Base-by-base conservation (phyloP, 2,113 vertebrate genomes). In the Oreocharis arfaki region DNA sequence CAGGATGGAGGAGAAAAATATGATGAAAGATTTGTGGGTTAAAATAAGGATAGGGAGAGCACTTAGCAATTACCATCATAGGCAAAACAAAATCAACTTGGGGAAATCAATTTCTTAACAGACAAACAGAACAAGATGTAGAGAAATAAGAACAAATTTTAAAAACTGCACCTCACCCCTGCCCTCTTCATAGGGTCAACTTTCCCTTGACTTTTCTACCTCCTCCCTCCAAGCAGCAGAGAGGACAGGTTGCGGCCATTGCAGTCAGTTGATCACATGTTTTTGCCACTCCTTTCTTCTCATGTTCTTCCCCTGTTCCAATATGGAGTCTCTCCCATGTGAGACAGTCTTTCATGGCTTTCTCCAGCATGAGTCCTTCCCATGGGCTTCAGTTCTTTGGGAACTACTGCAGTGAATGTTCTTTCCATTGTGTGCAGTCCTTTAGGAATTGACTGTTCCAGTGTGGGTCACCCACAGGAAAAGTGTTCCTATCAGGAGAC, bases 21-120 rank as follows among this genome's bases (percentile, higher is more conserved):
- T 32, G 2, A 47, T 47, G 2, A 89, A 82, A 53, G 42, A 3
- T 17, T 79, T 3, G 1, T 37, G 17, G 13, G 39, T 81, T 2
- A 3, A 63, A 22, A 57, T 39, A 68, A 91, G 49, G 11, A 57
- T 32, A 67, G 17, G 32, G 39, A 88, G 13, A 60, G 41, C 14
- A n/a, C 20, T 80, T 20, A 28, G 10, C 17, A 35, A 41, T 44
- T 63, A 59, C 37, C 0, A 0, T 47, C 52, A 68, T 7, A 10
- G 12, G 39, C 13, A 85, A 88, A 93, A 49, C 23, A 63, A 46
- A 65, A 57, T 77, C 0, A 0, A 3, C 39, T 33, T 53, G 44
- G 18, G 9, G 28, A 77, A 69, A 87, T 74, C 9, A 53, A 69
- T 52, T 78, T 69, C 39, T 74, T 78, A 57, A 4, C 9, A 37